A percentile compares a stretch with the other conserved stretches of the same genome.
phyloP scores from a whole-genome alignment of 2,113 vertebrate genomes.

The Psophia crepitans region DNA sequence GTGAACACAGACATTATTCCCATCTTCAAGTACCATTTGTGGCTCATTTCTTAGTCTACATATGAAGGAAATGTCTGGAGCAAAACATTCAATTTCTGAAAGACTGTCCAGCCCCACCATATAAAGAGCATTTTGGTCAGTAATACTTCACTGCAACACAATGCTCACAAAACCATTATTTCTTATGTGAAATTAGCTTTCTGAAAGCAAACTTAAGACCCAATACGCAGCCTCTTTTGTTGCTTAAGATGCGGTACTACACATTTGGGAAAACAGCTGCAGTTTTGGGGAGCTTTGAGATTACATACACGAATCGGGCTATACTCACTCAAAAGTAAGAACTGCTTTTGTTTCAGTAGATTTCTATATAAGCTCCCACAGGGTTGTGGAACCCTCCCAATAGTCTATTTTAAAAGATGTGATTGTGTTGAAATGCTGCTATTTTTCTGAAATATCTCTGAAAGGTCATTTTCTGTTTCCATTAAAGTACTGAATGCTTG shows the following conservation, averaged over 20 bases:
- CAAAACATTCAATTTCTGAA: neutral
- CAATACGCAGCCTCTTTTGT: neutral
- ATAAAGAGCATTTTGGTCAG: neutral
- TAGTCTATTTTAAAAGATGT: neutral
- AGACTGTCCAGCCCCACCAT: neutral
- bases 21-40: neutral
- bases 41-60: neutral
- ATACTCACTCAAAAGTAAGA: neutral
- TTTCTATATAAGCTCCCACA: neutral
- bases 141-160: neutral
- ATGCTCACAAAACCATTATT: neutral
- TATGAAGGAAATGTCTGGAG: neutral
- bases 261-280: neutral
- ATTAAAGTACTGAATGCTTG: neutral
- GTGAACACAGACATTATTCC: neutral
- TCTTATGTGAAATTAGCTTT: neutral
- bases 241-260: neutral
- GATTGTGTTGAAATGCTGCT: neutral
- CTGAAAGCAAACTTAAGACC: neutral
- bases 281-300: neutral
- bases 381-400: neutral
- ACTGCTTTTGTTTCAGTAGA: neutral
- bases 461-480: neutral
- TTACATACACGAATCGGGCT: neutral
- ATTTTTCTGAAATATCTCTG: neutral